These are phyloP conservation scores for Plagodis dolabraria DNA, from an alignment of 2,888 invertebrate genomes.

Conservation along the genomic window DNA sequence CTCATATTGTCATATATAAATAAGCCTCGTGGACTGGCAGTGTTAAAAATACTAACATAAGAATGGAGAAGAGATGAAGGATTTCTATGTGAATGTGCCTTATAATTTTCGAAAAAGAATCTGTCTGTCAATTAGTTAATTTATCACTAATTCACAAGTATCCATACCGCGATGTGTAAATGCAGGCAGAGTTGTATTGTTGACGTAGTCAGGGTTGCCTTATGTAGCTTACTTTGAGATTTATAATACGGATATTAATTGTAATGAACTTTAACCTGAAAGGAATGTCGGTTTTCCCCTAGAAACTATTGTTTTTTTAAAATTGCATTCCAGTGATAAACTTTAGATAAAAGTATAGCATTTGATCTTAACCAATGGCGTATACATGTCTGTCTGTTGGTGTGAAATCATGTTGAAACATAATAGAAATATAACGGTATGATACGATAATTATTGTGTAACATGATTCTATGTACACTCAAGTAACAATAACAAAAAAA, in stretches of 20 bases:
- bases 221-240: slow-evolving; percentile 46
- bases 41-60: too few species aligned
- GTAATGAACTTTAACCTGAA: slow-evolving; percentile 3
- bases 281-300: neutral
- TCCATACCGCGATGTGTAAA: slow-evolving; percentile 6
- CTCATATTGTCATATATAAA: too few species aligned
- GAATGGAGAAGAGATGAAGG: neutral
- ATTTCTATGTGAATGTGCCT: neutral
- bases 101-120: neutral
- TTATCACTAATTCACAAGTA: neutral
- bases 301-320: slow-evolving; percentile 3
- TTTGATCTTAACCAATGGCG: neutral
- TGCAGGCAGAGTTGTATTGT: slow-evolving; percentile 26
- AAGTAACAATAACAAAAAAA: too few species aligned
- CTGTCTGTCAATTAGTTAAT: neutral
- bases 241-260: slow-evolving; percentile 28
- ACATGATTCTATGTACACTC: too few species aligned
- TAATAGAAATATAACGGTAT: too few species aligned
- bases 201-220: slow-evolving; percentile 51
- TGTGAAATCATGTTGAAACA: too few species aligned
- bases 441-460: too few species aligned
- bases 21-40: too few species aligned
- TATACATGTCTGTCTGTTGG: neutral
- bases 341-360: neutral
- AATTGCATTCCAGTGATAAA: slow-evolving; percentile 39